Evolutionary conservation across 2,888 invertebrate species (phyloP), one percentile per base, ranked within the genome.

Genomic region (Apomyelois bistriatella): DNA sequence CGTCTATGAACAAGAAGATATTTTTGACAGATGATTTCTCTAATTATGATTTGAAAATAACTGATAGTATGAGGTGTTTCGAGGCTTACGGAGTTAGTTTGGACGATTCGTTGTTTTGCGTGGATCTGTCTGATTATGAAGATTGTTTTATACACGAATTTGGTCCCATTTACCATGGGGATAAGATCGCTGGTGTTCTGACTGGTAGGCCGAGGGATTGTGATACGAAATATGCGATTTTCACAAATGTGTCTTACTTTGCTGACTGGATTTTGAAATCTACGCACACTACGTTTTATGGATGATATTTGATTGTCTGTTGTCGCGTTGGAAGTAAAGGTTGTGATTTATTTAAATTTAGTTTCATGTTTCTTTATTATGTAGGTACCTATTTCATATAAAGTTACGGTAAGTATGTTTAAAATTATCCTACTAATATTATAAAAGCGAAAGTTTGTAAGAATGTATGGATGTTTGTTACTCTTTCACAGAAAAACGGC

Each of bases 91-190:
- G 81, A 0, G 59, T 86, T 0, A 65, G 67, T 0, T 3, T 82
- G 0, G 82, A 85, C 2, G 68, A 72, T 0, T 80, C 79, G 9
- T 48, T 84, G 48, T 71, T 88, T 0, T 89, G 89, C 46, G 62
- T 85, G 0, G 85, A 89, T 13, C 53, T 87, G 56, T 70, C 80
- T 0, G 55, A 61, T 0, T 66, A 85, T n/a, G 72, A 76, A 0
- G 85, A 85, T 13, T 89, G 89, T 53, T 89, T 88, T 10, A 56
- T 80, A 0, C 76, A 83, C 1, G 89, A 89, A 30, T 88, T 87
- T 53, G 89, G 89, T 0, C 89, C 89, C 0, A 40, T 88, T 0
- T 88, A 66, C 52, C 30, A 47, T 4, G 68, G 57, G 0, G 79
- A 87, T 36, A 84, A 76, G 43, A 58, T 88, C 1, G 75, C 80